phyloP scores from a whole-genome alignment of 23 tunicate species.

The Phallusia fumigata region DNA sequence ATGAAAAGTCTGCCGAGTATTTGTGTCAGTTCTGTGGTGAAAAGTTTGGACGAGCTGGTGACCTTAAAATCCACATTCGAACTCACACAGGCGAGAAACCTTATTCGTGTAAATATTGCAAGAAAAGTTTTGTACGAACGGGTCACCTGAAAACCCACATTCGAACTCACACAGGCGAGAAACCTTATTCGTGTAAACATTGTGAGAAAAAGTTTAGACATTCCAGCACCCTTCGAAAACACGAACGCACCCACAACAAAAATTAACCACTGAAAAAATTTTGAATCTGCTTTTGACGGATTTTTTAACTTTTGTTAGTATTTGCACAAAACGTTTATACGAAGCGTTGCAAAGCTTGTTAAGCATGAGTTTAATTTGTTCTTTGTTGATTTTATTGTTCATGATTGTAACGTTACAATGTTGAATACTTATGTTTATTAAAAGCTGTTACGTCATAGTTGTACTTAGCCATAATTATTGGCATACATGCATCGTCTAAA shows the following conservation, averaged over 20 bases:
- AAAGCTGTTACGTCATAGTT: no score
- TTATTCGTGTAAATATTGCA: background rate
- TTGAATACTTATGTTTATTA: no score
- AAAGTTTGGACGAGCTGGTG: conserved; percentile 18
- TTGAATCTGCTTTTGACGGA: no score
- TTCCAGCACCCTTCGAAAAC: background rate
- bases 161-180: background rate
- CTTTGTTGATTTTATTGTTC: no score
- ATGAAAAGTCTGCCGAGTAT: conserved; percentile 31
- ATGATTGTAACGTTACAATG: no score
- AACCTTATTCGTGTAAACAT: conserved; percentile 2
- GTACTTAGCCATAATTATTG: no score
- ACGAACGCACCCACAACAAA: background rate
- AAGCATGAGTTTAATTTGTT: no score
- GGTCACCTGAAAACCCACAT: background rate
- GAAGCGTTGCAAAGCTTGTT: no score
- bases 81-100: conserved; percentile 53
- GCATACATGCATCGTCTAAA: no score
- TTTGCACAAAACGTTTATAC: no score
- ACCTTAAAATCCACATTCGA: conserved; percentile 25
- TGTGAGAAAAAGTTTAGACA: background rate
- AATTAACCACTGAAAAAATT: background rate
- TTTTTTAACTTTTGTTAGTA: no score
- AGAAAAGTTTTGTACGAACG: background rate
- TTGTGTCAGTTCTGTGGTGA: conserved; percentile 51